Evolutionary conservation across 2,888 invertebrate species (phyloP).

Genomic region (Drosophila phalerata): DNA sequence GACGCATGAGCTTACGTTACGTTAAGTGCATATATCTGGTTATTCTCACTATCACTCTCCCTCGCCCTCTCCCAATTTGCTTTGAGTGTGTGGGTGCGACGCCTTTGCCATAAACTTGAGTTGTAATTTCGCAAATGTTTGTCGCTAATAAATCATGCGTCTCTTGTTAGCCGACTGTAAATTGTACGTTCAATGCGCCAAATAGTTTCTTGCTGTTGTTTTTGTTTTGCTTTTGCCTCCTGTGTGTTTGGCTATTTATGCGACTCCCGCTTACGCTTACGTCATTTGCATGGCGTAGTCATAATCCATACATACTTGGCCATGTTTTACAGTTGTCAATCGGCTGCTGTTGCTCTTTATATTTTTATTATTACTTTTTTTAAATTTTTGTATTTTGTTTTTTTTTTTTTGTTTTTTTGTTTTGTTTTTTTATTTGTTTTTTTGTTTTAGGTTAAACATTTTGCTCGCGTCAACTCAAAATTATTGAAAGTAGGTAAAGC

Average conservation of each 20-base stretch:
- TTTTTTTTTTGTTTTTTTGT: too few relatives aligned
- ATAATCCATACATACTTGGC: conserved; percentile 56
- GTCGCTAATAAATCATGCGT: conserved; percentile 66
- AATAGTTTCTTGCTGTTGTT: conserved; percentile 19
- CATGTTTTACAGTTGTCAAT: conserved; percentile 78
- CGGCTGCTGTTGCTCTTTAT: conserved; percentile 44
- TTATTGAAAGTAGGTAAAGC: conserved; percentile 72
- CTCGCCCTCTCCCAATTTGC: neutral
- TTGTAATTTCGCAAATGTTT: conserved; percentile 74
- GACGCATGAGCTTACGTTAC: conserved; percentile 27
- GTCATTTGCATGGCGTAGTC: conserved; percentile 60
- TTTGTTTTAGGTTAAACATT: conserved; percentile 13
- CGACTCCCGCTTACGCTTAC: conserved; percentile 68
- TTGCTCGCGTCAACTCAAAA: conserved; percentile 56
- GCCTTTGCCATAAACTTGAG: conserved; percentile 41
- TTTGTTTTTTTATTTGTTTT: neutral
- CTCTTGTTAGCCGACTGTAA: conserved; percentile 48
- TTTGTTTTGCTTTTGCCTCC: conserved; percentile 32
- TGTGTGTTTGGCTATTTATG: conserved; percentile 45
- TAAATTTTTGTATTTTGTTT: neutral
- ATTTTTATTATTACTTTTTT: neutral
- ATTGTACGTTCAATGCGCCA: conserved; percentile 39
- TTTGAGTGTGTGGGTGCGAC: conserved; percentile 43
- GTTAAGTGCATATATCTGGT: conserved; percentile 9
- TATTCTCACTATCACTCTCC: conserved; percentile 7